phyloP scores from a whole-genome alignment of 2,113 vertebrate species.

The Mionectes macconnelli region DNA sequence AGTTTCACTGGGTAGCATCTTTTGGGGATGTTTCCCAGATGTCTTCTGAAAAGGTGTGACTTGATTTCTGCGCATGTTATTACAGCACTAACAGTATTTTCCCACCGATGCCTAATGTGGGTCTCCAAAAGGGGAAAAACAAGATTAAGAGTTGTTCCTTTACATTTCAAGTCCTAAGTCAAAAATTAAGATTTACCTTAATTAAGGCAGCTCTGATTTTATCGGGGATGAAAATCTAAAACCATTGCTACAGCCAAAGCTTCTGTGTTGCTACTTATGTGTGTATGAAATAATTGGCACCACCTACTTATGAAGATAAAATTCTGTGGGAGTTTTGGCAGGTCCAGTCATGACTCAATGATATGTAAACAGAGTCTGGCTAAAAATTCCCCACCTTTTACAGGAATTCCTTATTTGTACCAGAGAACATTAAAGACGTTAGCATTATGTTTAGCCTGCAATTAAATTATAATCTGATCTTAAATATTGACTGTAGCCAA shows the following conservation, averaged over 20 bases:
- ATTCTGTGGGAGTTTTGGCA: not conserved
- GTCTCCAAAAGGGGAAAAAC: not conserved
- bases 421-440: not conserved
- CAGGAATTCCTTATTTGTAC: not conserved
- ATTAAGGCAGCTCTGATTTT: not conserved
- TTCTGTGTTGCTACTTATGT: not conserved
- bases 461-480: not conserved
- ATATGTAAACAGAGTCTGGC: not conserved
- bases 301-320: fast-evolving
- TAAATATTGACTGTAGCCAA: not conserved
- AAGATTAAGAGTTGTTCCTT: not conserved
- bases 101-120: not conserved
- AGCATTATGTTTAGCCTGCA: not conserved
- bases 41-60: not conserved
- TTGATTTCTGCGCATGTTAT: not conserved
- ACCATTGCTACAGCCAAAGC: no score
- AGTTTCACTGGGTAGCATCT: not conserved
- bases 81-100: not conserved
- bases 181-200: not conserved
- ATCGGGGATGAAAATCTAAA: not conserved
- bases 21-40: not conserved
- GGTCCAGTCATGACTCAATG: not conserved
- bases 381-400: not conserved
- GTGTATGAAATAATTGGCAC: not conserved
- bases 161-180: not conserved